Evolutionary conservation across 2,113 vertebrate species (phyloP).

Genomic region (Puntigrus tetrazona): DNA sequence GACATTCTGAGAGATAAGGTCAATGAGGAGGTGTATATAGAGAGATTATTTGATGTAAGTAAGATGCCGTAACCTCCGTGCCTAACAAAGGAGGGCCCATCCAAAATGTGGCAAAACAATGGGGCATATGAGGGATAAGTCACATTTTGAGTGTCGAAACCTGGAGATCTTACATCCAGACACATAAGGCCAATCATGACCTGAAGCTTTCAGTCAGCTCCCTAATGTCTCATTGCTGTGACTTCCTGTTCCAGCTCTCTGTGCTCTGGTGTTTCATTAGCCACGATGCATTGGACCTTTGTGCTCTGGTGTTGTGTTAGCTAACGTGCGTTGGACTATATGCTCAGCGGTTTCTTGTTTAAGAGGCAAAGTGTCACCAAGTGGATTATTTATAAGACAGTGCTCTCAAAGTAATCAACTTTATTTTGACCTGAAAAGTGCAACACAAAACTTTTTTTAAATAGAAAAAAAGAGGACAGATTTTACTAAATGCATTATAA

Average conservation of each 20-base stretch:
- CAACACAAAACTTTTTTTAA: background rate
- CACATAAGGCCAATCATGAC: conserved; percentile 73
- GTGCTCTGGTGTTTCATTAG: conserved; percentile 67
- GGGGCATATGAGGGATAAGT: conserved; percentile 97
- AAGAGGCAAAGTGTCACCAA: conserved; percentile 74
- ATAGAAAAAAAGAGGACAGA: background rate
- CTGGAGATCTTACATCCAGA: conserved; percentile 56
- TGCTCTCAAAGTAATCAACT: conserved; percentile 74
- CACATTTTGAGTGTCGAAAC: conserved; percentile 89
- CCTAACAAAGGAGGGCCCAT: conserved; percentile 86
- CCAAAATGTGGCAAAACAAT: conserved; percentile 99
- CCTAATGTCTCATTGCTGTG: conserved; percentile 52
- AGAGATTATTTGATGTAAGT: conserved; percentile 99
- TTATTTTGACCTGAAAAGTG: conserved; percentile 32
- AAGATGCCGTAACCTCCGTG: conserved; percentile 95
- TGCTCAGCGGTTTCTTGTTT: conserved; percentile 64
- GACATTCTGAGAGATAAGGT: conserved; percentile 99
- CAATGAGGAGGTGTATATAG: conserved; percentile 99
- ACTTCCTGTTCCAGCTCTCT: conserved; percentile 50
- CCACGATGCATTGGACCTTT: conserved; percentile 70
- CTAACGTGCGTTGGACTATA: conserved; percentile 76
- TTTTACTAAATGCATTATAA: too few species aligned
- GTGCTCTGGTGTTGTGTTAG: conserved; percentile 81
- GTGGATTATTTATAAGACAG: conserved; percentile 79
- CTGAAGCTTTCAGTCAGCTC: conserved; percentile 58